These are phyloP conservation scores for Anomalospiza imberbis DNA, from an alignment of 2,797 vertebrate species.

Conservation along the genomic window DNA sequence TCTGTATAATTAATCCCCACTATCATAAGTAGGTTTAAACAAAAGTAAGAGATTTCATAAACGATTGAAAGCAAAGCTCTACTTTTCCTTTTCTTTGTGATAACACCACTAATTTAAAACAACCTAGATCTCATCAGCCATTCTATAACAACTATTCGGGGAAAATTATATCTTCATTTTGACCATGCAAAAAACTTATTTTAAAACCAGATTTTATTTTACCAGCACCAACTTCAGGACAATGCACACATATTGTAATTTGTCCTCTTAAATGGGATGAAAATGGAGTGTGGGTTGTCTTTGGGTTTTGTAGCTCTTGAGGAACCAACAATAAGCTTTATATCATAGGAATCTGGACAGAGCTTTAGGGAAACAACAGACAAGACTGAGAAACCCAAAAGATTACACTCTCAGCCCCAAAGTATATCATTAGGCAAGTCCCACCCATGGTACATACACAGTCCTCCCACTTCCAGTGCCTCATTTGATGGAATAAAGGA, in stretches of 20 bases:
- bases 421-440: neutral
- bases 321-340: neutral
- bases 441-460: fast-evolving
- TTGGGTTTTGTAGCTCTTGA: neutral
- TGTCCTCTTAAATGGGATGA: neutral
- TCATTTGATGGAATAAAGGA: neutral
- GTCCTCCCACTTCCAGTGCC: neutral
- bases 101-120: neutral
- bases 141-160: neutral
- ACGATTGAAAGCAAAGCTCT: neutral
- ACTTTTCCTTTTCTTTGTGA: neutral
- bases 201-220: neutral
- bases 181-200: neutral
- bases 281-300: neutral
- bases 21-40: neutral
- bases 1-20: neutral
- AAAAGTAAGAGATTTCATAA: neutral
- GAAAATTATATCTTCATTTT: neutral
- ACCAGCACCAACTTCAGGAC: neutral
- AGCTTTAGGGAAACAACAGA: neutral
- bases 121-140: neutral
- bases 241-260: neutral
- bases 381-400: neutral
- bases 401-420: neutral
- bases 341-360: neutral